These are phyloP conservation scores for Paralinhomoeus sp. DNA, from an alignment of 2,888 invertebrate species.

Conservation along the genomic window DNA sequence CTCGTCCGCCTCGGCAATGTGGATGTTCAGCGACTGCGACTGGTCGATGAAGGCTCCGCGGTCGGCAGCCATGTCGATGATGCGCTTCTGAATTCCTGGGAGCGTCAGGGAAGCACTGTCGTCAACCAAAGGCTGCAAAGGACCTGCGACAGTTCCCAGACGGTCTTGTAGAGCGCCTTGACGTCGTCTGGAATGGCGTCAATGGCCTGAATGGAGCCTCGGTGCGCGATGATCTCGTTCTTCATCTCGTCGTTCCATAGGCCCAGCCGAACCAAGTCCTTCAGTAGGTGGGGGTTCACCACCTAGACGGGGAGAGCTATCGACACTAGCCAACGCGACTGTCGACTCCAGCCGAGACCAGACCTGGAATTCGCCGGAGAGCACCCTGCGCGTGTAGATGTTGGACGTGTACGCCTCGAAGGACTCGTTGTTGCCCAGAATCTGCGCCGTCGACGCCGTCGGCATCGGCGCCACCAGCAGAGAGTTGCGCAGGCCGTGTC, in stretches of 20 bases:
- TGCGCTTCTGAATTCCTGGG: slow-evolving; percentile 40
- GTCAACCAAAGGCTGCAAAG: slow-evolving; percentile 36
- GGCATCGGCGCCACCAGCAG: slow-evolving; percentile 89
- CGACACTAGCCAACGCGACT: too few relatives aligned
- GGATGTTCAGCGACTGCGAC: slow-evolving; percentile 89
- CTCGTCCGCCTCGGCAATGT: slow-evolving; percentile 77
- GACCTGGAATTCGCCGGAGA: slow-evolving; percentile 69
- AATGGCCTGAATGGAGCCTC: slow-evolving; percentile 59
- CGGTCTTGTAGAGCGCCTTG: slow-evolving; percentile 32
- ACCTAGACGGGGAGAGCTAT: slow-evolving; percentile 37
- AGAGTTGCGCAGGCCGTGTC: slow-evolving; percentile 71
- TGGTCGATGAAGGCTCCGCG: slow-evolving; percentile 95
- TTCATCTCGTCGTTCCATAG: slow-evolving; percentile 91
- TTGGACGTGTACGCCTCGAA: slow-evolving; percentile 95
- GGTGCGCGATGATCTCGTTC: slow-evolving; percentile 63
- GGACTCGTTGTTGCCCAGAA: slow-evolving; percentile 92
- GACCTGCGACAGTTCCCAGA: slow-evolving; percentile 44
- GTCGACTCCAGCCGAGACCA: too few relatives aligned
- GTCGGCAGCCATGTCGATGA: slow-evolving; percentile 80
- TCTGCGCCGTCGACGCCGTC: slow-evolving; percentile 94
- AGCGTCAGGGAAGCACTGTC: slow-evolving; percentile 23
- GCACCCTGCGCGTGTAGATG: slow-evolving; percentile 71
- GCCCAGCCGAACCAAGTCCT: slow-evolving; percentile 66
- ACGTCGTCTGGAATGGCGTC: slow-evolving; percentile 21
- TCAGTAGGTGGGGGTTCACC: slow-evolving; percentile 80